Conservation (phyloP, 1,140 invertebrate species). For the Palaemon carinicauda region DNA sequence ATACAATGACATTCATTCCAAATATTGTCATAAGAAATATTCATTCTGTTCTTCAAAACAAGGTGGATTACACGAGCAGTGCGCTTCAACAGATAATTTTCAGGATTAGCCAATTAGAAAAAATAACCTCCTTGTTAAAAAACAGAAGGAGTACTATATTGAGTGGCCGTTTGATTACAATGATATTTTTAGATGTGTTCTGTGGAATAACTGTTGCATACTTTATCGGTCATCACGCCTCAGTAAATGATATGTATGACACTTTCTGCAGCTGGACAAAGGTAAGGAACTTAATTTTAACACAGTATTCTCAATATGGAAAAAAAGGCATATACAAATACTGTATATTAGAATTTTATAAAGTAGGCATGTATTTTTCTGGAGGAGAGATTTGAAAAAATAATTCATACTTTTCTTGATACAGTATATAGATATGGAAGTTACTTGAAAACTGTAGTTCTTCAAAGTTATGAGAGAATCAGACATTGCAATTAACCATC, state of each 20-base stretch:
- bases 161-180: constrained; percentile 12
- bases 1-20: not conserved
- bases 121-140: not conserved
- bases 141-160: constrained; percentile 10
- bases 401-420: too few species aligned
- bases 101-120: constrained; percentile 23
- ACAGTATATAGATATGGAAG: too few species aligned
- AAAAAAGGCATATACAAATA: too few species aligned
- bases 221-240: constrained; percentile 31
- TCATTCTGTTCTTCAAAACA: constrained; percentile 2
- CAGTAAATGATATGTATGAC: constrained; percentile 35
- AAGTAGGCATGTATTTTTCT: not conserved
- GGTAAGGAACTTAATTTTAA: constrained; percentile 4
- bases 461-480: too few species aligned
- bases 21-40: constrained; percentile 6
- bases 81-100: constrained; percentile 14
- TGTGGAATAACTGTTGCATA: constrained; percentile 11
- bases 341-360: not conserved
- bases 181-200: constrained; percentile 20
- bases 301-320: not conserved
- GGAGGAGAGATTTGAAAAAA: too few species aligned
- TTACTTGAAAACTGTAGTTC: too few species aligned
- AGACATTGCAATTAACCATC: too few species aligned
- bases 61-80: constrained; percentile 33
- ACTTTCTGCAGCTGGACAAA: constrained; percentile 38